These are phyloP conservation scores for Crotalus viridis DNA, from an alignment of 2,113 vertebrate species.

Conservation along the genomic window DNA sequence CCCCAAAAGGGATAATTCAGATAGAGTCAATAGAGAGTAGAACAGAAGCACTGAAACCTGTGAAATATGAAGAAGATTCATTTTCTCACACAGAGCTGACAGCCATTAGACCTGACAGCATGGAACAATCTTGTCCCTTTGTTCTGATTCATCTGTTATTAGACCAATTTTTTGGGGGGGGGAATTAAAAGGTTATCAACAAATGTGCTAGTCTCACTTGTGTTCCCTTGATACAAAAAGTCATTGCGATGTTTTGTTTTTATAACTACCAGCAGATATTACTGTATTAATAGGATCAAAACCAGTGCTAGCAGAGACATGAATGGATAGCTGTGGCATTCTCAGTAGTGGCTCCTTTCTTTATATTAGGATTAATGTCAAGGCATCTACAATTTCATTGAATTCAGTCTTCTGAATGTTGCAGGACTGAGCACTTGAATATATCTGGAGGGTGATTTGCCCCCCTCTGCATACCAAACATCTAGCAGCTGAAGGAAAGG, in stretches of 20 bases:
- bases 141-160: background rate
- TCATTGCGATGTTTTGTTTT: background rate
- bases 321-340: background rate
- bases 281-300: background rate
- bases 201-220: background rate
- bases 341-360: background rate
- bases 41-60: conserved; percentile 14
- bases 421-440: background rate
- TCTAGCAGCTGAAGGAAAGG: conserved; percentile 23
- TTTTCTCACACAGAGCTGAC: background rate
- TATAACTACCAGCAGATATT: background rate
- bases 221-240: background rate
- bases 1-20: conserved; percentile 13
- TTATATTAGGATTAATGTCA: background rate
- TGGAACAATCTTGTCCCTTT: background rate
- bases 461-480: background rate
- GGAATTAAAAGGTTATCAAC: background rate
- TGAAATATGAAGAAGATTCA: conserved; percentile 20
- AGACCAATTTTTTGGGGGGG: background rate
- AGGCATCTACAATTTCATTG: background rate
- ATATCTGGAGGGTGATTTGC: background rate
- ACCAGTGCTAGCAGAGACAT: background rate
- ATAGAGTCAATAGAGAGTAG: background rate
- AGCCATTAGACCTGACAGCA: background rate
- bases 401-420: background rate